Conservation (phyloP, 2,888 invertebrate genomes). For the Sminthurides aquaticus region DNA sequence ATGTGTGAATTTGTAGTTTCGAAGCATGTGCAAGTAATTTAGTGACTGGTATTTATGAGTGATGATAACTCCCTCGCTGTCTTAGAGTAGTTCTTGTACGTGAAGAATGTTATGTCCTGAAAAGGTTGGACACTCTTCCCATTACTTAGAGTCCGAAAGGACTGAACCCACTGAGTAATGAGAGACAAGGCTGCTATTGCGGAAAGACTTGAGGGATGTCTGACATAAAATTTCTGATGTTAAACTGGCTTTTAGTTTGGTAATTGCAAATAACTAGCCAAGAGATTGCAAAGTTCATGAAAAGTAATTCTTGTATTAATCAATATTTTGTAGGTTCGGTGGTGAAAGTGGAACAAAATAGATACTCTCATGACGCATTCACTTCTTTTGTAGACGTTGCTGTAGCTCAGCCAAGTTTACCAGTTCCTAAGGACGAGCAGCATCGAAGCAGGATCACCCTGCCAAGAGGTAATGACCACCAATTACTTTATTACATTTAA, state of each 20-base stretch:
- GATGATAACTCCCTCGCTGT: conserved; percentile 12
- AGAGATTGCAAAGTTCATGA: too few species aligned
- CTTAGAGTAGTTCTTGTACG: conserved; percentile 16
- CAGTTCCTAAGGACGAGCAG: conserved; percentile 57
- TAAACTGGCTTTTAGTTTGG: not conserved
- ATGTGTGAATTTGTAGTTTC: too few species aligned
- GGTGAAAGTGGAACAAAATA: conserved; percentile 39
- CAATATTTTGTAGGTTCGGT: conserved; percentile 20
- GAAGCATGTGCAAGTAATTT: too few species aligned
- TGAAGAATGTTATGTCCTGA: conserved; percentile 13
- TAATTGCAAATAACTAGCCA: too few species aligned
- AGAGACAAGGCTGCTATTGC: conserved; percentile 13
- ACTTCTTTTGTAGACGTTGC: conserved; percentile 83
- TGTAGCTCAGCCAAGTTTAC: conserved; percentile 80
- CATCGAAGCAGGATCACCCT: conserved; percentile 34
- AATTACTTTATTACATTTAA: not conserved
- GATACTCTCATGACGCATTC: conserved; percentile 64
- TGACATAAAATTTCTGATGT: conserved; percentile 8
- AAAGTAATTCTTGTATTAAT: conserved; percentile 5
- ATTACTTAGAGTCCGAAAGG: conserved; percentile 27
- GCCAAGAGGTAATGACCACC: conserved; percentile 35
- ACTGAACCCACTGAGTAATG: conserved; percentile 26
- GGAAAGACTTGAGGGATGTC: conserved; percentile 19
- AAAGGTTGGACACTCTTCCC: conserved; percentile 10
- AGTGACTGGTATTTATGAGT: not conserved